A percentile compares a stretch with the other conserved stretches of the same genome.
Evolutionary conservation across 2,888 invertebrate species (phyloP).

Genomic region (Latrodectus hesperus): DNA sequence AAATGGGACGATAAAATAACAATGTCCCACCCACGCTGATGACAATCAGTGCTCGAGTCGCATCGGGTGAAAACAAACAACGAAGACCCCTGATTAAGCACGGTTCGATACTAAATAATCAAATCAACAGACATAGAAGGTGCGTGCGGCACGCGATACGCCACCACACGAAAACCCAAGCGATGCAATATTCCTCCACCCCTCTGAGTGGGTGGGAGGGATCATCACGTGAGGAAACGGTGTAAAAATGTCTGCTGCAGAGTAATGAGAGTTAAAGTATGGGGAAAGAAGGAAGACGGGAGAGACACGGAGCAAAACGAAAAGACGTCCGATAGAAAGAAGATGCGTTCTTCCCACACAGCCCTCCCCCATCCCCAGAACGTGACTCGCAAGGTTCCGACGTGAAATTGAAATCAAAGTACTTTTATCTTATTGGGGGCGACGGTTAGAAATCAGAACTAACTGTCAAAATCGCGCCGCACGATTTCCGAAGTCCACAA

Average conservation of each 20-base stretch:
- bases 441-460: too few relatives aligned
- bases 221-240: conserved; percentile 40
- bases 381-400: too few relatives aligned
- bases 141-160: conserved; percentile 50
- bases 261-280: conserved; percentile 59
- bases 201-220: neutral
- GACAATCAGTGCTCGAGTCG: too few relatives aligned
- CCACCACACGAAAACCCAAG: neutral
- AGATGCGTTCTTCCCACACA: neutral
- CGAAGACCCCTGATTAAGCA: neutral
- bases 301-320: conserved; percentile 6
- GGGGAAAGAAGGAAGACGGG: conserved; percentile 19
- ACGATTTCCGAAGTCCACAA: too few relatives aligned
- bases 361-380: too few relatives aligned
- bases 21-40: too few relatives aligned
- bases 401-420: too few relatives aligned
- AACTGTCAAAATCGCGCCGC: too few relatives aligned
- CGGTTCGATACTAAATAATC: conserved; percentile 57
- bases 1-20: too few relatives aligned
- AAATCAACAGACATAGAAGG: conserved; percentile 36
- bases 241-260: conserved; percentile 42
- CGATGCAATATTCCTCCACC: neutral
- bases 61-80: too few relatives aligned
- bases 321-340: conserved; percentile 5
- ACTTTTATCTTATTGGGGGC: too few relatives aligned